Percentiles rank a stretch among this genome's conserved stretches.
phyloP scores from a whole-genome alignment of 2,888 invertebrate species.

The Microplitis manilae region DNA sequence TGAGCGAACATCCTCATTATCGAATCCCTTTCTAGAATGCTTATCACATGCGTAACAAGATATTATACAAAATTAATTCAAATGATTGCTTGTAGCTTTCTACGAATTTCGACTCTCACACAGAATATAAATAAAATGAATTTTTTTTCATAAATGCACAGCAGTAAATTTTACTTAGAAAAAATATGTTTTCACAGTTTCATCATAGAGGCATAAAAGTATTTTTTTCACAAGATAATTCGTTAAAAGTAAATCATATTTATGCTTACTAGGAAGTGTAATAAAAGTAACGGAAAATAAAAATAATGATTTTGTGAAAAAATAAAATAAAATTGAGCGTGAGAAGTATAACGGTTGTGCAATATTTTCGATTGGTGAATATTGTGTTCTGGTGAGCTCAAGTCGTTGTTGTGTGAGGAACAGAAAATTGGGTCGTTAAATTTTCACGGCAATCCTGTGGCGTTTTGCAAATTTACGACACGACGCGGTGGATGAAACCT shows the following conservation, averaged over 20 bases:
- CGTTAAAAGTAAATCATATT: not conserved
- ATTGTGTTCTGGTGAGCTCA: not conserved
- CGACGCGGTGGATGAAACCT: constrained; percentile 17
- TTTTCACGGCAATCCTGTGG: constrained; percentile 37
- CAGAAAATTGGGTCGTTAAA: constrained; percentile 30
- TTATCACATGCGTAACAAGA: constrained; percentile 6
- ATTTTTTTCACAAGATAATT: not conserved
- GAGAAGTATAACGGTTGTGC: not conserved
- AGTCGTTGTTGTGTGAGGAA: not conserved
- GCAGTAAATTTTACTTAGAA: no score
- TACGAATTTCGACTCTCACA: not conserved
- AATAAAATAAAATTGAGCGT: not conserved
- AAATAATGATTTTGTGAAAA: not conserved
- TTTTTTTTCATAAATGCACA: no score
- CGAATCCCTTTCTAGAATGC: constrained; percentile 8
- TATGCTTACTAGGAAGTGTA: not conserved
- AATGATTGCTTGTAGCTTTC: not conserved
- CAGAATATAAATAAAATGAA: not conserved
- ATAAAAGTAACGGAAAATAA: not conserved
- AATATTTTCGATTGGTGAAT: not conserved
- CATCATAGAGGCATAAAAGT: not conserved
- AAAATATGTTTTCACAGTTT: no score
- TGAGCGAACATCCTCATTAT: constrained; percentile 8
- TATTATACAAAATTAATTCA: constrained; percentile 15
- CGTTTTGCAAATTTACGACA: constrained; percentile 16